Evolutionary conservation across 2,113 vertebrate genomes (phyloP).

Genomic region (Callipepla squamata): DNA sequence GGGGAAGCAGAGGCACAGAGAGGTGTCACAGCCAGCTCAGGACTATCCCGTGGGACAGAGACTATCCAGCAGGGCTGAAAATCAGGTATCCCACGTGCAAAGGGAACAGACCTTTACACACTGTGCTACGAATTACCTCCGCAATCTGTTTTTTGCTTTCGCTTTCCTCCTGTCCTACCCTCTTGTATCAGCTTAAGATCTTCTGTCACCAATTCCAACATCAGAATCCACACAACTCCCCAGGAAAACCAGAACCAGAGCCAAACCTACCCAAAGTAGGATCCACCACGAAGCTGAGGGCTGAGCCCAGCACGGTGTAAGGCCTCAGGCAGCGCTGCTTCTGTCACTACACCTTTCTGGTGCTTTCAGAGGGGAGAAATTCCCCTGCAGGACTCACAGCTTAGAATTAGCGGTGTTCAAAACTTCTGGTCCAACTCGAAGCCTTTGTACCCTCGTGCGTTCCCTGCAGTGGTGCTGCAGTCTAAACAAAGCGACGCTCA

Average conservation of each 20-base stretch:
- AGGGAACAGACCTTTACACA: not conserved
- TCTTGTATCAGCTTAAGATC: not conserved
- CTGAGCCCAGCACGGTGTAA: not conserved
- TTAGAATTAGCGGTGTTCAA: not conserved
- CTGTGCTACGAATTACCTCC: not conserved
- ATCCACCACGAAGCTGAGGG: not conserved
- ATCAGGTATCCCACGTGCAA: rapidly evolving
- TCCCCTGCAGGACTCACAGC: not conserved
- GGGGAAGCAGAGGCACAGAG: not conserved
- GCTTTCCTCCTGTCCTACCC: not conserved
- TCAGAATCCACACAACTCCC: not conserved
- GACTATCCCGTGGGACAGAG: not conserved
- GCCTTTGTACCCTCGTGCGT: not conserved
- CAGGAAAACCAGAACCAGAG: not conserved
- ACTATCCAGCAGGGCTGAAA: no score
- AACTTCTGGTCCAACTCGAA: not conserved
- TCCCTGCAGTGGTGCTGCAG: not conserved
- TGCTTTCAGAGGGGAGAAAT: not conserved
- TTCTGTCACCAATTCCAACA: not conserved
- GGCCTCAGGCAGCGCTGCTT: not conserved
- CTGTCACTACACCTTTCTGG: not conserved
- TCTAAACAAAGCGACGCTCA: not conserved
- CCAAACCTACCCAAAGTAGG: not conserved
- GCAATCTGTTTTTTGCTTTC: not conserved
- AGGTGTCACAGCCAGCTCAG: not conserved